Evolutionary conservation across 2,888 invertebrate species (phyloP), one percentile per base, ranked within the genome.

Genomic region (Ornithoptera priamus): DNA sequence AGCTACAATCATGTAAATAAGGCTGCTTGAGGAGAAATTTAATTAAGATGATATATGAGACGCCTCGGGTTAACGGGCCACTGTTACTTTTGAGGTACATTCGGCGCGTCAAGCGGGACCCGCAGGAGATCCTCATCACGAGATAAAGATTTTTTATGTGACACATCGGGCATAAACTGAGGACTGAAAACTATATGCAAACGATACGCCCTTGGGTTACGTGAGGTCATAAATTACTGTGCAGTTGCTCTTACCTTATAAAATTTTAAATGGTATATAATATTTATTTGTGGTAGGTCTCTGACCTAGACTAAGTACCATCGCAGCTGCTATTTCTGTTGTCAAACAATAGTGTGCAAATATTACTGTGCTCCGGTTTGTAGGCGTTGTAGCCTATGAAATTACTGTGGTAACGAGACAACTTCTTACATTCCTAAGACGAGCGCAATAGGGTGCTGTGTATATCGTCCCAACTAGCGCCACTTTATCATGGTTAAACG

Each of bases 1-100:
- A 83, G 83, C 87, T 86, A 87, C 86, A 87, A 82, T 86, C 87
- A 85, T 87, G 89, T 90, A 89, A 91, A 89, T 87, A 89, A 86
- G 66, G 86, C 84, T 81, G 77, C 79, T 81, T 83, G 80, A 78
- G 82, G 88, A 87, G 92, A 92, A 91, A 92, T 92, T 92, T 92
- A 92, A 92, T 92, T 92, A 92, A 90, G 89, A 92, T 92, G 92
- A 92, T 91, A 91, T 91, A 92, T 87, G 92, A 90, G 86, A 83
- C 83, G 83, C 83, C 80, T 74, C 76, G 78, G 77, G 83, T 81
- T 89, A 90, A 89, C 90, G 88, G 89, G 84, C 82, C 81, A 75
- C 71, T 74, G 70, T 78, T 79, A 80, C 81, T 78, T 30, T 77
- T 64, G 71, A 68, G 65, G 86, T 88, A 90, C 84, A 72, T 86